Conservation (phyloP, 2,888 invertebrate species). For the Drosophila pullipes region DNA sequence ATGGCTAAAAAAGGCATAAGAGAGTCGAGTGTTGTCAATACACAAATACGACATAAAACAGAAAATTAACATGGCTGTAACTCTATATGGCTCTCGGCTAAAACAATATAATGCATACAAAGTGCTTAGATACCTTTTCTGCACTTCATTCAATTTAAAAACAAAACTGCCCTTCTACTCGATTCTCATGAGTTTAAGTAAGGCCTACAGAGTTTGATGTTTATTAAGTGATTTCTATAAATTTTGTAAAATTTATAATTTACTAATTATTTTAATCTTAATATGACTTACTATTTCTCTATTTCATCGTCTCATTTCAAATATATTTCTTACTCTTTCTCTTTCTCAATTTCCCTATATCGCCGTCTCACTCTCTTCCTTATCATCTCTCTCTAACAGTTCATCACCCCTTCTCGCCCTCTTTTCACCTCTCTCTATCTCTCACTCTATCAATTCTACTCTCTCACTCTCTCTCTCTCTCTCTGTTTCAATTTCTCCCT, state of each 20-base stretch:
- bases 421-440: no score
- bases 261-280: background rate
- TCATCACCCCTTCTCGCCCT: no score
- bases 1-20: constrained; percentile 8
- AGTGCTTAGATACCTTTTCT: background rate
- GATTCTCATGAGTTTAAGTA: background rate
- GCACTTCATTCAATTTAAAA: background rate
- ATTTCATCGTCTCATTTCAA: no score
- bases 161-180: background rate
- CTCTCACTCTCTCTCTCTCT: background rate
- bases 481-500: no score
- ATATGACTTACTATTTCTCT: no score
- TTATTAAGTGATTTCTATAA: background rate
- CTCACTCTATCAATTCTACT: background rate
- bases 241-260: background rate
- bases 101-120: background rate
- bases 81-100: background rate
- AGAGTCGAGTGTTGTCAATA: background rate
- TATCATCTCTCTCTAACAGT: no score
- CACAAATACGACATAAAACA: constrained; percentile 2
- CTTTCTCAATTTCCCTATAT: no score
- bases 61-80: background rate
- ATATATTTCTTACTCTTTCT: no score
- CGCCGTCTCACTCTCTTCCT: no score
- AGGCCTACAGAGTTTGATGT: background rate